A percentile compares a stretch with the other conserved stretches of the same genome.
These are phyloP conservation scores for Pampus argenteus DNA, from an alignment of 2,797 vertebrate species.

Conservation along the genomic window DNA sequence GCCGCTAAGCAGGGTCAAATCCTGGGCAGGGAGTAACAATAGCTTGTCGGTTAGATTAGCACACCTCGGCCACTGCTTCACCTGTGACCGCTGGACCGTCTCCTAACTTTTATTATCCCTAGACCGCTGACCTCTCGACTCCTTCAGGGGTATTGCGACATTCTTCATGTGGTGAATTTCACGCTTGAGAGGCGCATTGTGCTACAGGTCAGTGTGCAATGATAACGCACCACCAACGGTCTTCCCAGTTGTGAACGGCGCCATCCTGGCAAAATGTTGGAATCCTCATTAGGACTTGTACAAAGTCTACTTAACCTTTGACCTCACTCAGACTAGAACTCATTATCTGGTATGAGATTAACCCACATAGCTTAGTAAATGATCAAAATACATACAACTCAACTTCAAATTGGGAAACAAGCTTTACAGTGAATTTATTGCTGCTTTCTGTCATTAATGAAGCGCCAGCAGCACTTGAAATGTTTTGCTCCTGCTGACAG, in stretches of 20 bases:
- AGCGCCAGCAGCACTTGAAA: background rate
- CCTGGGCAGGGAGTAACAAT: conserved; percentile 52
- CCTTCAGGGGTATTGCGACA: background rate
- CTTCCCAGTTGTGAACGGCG: conserved; percentile 32
- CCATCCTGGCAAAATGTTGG: conserved; percentile 44
- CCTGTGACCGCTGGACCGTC: conserved; percentile 43
- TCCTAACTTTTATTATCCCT: conserved; percentile 53
- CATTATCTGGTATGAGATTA: conserved; percentile 70
- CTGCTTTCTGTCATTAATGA: background rate
- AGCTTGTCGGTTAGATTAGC: conserved; percentile 63
- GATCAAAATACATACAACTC: conserved; percentile 44
- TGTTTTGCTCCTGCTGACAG: background rate
- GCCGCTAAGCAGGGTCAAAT: conserved; percentile 59
- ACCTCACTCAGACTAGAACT: conserved; percentile 53
- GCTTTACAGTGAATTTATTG: background rate
- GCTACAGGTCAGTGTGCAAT: conserved; percentile 49
- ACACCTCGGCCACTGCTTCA: conserved; percentile 39
- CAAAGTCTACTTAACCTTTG: conserved; percentile 75
- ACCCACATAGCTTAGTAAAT: conserved; percentile 55
- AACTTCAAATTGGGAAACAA: background rate
- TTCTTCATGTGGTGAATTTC: conserved; percentile 37
- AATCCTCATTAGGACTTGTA: conserved; percentile 69
- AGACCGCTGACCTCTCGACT: conserved; percentile 43
- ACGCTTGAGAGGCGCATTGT: conserved; percentile 47
- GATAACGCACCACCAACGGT: conserved; percentile 19